phyloP scores from a whole-genome alignment of 2,797 vertebrate genomes.

The Podarcis siculus region DNA sequence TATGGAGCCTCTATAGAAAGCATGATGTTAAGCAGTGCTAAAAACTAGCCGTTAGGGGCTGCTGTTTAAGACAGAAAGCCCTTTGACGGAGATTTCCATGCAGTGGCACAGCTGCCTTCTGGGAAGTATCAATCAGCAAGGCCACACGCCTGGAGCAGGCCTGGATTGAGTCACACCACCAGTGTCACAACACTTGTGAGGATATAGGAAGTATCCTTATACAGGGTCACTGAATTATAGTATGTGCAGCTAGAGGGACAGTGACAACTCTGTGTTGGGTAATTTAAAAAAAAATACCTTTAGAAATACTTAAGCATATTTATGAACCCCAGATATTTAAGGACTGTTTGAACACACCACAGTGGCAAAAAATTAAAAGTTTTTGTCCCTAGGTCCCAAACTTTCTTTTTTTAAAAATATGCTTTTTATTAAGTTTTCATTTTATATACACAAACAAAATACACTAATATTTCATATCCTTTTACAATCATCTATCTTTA shows the following conservation, averaged over 20 bases:
- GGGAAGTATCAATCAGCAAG: background rate
- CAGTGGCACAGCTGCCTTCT: background rate
- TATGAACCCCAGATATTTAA: too few relatives aligned
- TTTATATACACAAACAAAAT: too few relatives aligned
- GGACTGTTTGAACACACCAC: too few relatives aligned
- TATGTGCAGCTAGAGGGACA: too few relatives aligned
- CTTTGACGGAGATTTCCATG: background rate
- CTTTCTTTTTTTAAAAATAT: background rate
- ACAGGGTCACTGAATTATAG: too few relatives aligned
- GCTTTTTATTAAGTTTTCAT: too few relatives aligned
- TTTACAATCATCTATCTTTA: too few relatives aligned
- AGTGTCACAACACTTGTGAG: background rate
- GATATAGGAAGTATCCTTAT: too few relatives aligned
- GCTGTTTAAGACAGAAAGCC: background rate
- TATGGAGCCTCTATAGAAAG: background rate
- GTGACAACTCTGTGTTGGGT: too few relatives aligned
- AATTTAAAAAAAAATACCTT: too few relatives aligned
- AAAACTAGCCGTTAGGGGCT: background rate
- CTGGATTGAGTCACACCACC: background rate
- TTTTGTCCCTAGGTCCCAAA: background rate
- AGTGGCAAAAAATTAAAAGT: background rate
- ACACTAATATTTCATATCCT: too few relatives aligned
- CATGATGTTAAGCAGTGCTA: background rate
- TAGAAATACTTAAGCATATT: too few relatives aligned
- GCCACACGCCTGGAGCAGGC: background rate